Evolutionary conservation across 2,797 vertebrate species (phyloP).

Genomic region (Lophotriccus pileatus): DNA sequence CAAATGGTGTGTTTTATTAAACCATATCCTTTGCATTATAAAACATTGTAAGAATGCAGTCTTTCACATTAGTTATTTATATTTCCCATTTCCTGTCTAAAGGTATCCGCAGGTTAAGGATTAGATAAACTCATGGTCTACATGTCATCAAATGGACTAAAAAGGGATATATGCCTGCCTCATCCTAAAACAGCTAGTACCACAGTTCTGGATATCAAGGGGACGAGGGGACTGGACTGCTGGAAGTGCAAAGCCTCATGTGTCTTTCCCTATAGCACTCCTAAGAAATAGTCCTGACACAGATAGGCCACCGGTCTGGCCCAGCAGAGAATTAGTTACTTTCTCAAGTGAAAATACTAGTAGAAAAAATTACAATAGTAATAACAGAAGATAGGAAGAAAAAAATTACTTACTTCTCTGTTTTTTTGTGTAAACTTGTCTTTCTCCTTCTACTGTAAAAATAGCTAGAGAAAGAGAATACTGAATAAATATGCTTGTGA

Average conservation of each 20-base stretch:
- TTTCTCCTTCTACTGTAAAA: background rate
- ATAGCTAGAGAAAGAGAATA: background rate
- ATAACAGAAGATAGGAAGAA: background rate
- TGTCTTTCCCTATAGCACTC: background rate
- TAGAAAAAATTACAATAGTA: background rate
- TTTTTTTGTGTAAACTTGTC: background rate
- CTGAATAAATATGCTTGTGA: background rate
- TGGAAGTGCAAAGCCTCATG: fast-evolving
- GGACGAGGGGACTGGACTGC: fast-evolving
- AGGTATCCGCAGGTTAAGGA: background rate
- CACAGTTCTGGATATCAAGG: background rate
- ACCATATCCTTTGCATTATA: background rate
- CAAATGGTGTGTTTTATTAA: background rate
- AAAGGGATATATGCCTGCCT: background rate
- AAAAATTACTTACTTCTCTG: background rate
- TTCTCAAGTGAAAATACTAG: background rate
- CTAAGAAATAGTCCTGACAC: background rate
- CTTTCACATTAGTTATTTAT: background rate
- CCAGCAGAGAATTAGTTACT: background rate
- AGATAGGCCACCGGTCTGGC: background rate
- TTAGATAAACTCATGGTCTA: background rate
- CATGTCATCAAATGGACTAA: background rate
- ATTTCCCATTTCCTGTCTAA: background rate
- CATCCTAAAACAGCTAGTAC: background rate
- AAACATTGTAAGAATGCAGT: background rate